These are phyloP conservation scores for Bombylius discolor DNA, from an alignment of 2,888 invertebrate species.

Conservation along the genomic window DNA sequence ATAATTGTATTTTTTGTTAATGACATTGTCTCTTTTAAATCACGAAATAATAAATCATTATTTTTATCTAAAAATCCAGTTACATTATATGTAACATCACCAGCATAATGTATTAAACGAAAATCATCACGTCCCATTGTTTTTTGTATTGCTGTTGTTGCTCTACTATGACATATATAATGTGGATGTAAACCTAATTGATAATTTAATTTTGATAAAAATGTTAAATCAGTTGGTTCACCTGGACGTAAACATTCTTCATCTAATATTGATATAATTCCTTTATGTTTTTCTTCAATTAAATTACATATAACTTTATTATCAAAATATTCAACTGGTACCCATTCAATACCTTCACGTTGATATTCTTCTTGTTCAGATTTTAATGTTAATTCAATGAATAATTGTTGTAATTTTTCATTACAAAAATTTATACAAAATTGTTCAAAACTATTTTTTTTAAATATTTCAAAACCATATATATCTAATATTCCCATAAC, in stretches of 20 bases:
- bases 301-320: conserved; percentile 89
- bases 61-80: conserved; percentile 85
- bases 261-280: conserved; percentile 73
- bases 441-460: conserved; percentile 68
- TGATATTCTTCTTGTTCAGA: conserved; percentile 88
- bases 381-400: conserved; percentile 80
- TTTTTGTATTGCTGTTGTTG: conserved; percentile 67
- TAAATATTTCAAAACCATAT: conserved; percentile 89
- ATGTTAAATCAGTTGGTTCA: conserved; percentile 67
- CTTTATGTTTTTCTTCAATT: conserved; percentile 79
- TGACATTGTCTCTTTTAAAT: conserved; percentile 74
- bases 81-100: conserved; percentile 82
- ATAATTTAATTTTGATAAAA: conserved; percentile 66
- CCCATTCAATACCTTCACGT: conserved; percentile 85
- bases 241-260: conserved; percentile 88
- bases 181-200: conserved; percentile 64
- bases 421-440: conserved; percentile 95
- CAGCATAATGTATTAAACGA: conserved; percentile 81
- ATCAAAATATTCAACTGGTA: conserved; percentile 77
- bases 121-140: conserved; percentile 82
- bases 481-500: conserved; percentile 88
- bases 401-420: conserved; percentile 87
- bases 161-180: conserved; percentile 69
- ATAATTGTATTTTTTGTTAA: conserved; percentile 52
- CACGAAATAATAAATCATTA: conserved; percentile 79